These are phyloP conservation scores for Myiopsitta monachus DNA, from an alignment of 2,113 vertebrate species.

Conservation along the genomic window DNA sequence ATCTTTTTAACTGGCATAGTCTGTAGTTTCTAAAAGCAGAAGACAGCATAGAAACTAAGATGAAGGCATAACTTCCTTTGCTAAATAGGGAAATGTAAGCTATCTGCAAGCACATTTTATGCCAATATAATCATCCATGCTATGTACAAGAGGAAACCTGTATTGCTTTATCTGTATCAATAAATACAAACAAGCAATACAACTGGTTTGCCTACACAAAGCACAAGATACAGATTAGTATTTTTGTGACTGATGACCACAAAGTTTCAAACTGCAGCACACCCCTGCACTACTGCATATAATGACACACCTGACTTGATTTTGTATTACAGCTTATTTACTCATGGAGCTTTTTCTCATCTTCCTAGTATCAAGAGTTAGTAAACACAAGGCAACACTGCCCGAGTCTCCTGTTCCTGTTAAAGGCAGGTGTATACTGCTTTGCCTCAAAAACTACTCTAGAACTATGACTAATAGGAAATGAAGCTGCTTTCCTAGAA, in stretches of 20 bases:
- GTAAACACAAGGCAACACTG: not conserved
- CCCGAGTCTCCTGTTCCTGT: not conserved
- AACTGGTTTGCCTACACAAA: not conserved
- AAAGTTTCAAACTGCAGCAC: not conserved
- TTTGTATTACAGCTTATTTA: not conserved
- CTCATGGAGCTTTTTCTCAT: not conserved
- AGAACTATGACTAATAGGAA: not conserved
- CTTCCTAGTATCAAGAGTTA: not conserved
- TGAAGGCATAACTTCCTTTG: not conserved
- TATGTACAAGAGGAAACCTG: not conserved
- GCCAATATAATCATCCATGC: not conserved
- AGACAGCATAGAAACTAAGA: not conserved
- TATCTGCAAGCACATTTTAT: not conserved
- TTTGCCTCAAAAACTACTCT: not conserved
- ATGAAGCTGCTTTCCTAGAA: not conserved
- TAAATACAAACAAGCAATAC: not conserved
- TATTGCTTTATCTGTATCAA: not conserved
- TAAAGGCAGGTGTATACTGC: not conserved
- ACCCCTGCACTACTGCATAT: not conserved
- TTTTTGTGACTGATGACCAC: not conserved
- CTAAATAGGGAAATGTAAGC: not conserved
- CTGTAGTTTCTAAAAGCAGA: not conserved
- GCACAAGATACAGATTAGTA: not conserved
- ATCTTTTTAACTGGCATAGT: not conserved
- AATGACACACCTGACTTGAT: not conserved